Conservation (phyloP, 2,888 invertebrate genomes). For the Hypomecis punctinalis region DNA sequence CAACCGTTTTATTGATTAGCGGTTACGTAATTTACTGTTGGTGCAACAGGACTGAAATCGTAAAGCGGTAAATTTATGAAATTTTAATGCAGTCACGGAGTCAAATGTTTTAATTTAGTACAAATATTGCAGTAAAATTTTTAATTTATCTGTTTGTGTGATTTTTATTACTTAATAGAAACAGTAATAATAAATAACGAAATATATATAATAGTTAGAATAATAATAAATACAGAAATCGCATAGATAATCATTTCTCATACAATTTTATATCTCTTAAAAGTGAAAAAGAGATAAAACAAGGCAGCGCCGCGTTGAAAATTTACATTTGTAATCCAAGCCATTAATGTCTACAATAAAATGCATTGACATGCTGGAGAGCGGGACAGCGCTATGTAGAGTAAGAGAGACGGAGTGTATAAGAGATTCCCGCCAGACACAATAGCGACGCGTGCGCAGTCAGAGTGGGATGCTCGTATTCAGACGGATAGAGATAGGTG, state of each 20-base stretch:
- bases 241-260: constrained; percentile 66
- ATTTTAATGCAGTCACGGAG: not conserved
- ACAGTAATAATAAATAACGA: not conserved
- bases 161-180: not conserved
- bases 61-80: not conserved
- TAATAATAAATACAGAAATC: constrained; percentile 7
- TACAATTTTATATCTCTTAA: constrained; percentile 79
- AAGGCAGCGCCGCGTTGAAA: constrained; percentile 81
- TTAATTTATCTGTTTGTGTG: constrained; percentile 1
- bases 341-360: constrained; percentile 84
- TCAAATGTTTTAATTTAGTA: constrained; percentile 1
- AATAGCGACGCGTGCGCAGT: constrained; percentile 80
- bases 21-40: constrained; percentile 12
- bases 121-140: constrained; percentile 3
- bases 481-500: constrained; percentile 55
- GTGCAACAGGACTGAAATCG: not conserved
- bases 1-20: constrained; percentile 39
- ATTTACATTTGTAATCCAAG: constrained; percentile 84
- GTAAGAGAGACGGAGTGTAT: constrained; percentile 58
- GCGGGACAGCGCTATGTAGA: constrained; percentile 66
- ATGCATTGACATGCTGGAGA: constrained; percentile 79
- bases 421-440: constrained; percentile 74
- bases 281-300: constrained; percentile 74
- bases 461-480: constrained; percentile 64
- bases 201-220: no score